A percentile compares a stretch with the other conserved stretches of the same genome.
These are phyloP conservation scores for Caenorhabditis elegans DNA, from an alignment of 1,140 invertebrate species.

Conservation along the genomic window DNA sequence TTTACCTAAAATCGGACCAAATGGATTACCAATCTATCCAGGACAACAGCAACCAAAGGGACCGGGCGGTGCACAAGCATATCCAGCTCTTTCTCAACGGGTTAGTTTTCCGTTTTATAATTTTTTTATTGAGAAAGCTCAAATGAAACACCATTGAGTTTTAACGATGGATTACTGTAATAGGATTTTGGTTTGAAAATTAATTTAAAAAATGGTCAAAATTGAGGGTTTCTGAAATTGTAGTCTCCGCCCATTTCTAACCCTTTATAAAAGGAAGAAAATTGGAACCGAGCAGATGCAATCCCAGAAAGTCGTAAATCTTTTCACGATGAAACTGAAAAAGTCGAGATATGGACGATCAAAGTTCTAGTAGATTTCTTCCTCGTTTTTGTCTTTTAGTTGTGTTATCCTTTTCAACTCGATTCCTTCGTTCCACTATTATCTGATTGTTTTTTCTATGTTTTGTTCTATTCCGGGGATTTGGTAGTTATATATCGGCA, in stretches of 20 bases:
- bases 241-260: not conserved
- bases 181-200: not conserved
- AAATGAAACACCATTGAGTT: not conserved
- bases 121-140: conserved; percentile 2
- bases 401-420: not conserved
- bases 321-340: not conserved
- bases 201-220: not conserved
- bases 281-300: not conserved
- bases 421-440: not conserved
- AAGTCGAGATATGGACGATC: not conserved
- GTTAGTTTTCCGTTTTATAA: not conserved
- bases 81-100: conserved; percentile 37
- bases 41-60: not conserved
- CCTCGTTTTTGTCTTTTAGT: not conserved
- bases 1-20: conserved; percentile 39
- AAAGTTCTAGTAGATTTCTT: not conserved
- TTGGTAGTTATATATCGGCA: no score
- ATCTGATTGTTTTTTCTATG: not conserved
- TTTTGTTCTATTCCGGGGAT: not conserved
- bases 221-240: no score
- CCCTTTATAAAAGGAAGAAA: not conserved
- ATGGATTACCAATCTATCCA: conserved; percentile 33
- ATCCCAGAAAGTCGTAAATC: not conserved
- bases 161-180: not conserved
- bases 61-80: not conserved